Conservation (phyloP, 2,888 invertebrate species). For the Phorcus lineatus region DNA sequence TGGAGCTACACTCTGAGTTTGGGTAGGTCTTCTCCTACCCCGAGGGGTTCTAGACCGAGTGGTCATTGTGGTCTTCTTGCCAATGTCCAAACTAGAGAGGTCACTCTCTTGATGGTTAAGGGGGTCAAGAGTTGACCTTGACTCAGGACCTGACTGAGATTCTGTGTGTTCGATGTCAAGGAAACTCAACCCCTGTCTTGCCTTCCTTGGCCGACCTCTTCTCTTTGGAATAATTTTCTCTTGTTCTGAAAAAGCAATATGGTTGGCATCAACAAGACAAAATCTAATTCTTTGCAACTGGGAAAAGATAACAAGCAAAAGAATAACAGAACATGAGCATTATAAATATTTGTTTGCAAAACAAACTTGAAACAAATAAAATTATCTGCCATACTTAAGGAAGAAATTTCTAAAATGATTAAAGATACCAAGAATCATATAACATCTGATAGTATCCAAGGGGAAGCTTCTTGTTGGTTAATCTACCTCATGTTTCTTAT, state of each 20-base stretch:
- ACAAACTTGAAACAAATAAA: too few relatives aligned
- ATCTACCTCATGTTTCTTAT: too few relatives aligned
- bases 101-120: neutral
- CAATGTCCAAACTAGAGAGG: conserved; percentile 10
- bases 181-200: neutral
- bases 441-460: too few relatives aligned
- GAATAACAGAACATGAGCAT: too few relatives aligned
- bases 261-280: neutral
- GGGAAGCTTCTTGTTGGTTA: too few relatives aligned
- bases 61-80: neutral
- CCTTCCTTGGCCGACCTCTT: neutral
- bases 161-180: neutral
- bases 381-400: too few relatives aligned
- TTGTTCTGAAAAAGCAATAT: neutral
- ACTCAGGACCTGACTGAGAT: neutral
- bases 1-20: neutral
- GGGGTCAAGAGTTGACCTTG: neutral
- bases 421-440: too few relatives aligned
- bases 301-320: too few relatives aligned
- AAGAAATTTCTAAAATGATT: too few relatives aligned
- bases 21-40: neutral
- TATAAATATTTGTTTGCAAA: too few relatives aligned
- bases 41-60: neutral
- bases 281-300: too few relatives aligned
- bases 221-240: neutral